Percentiles rank a stretch among this genome's conserved stretches.
phyloP scores from a whole-genome alignment of 2,113 vertebrate species.

The Peromyscus maniculatus region DNA sequence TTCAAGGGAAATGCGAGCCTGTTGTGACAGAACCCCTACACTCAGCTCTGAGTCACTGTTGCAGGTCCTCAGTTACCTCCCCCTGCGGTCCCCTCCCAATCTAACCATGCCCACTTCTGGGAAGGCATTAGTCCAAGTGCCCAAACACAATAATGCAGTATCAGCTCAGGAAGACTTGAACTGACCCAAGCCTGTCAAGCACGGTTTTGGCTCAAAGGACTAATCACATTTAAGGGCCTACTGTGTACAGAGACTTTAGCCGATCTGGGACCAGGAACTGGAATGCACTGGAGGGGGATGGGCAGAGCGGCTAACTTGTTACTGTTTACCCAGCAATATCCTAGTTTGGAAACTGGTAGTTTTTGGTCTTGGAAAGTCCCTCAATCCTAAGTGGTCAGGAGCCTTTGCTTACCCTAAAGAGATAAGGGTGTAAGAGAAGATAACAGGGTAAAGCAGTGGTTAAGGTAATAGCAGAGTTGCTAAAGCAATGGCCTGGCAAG shows the following conservation, averaged over 20 bases:
- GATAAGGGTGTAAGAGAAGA: not conserved
- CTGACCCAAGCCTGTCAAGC: not conserved
- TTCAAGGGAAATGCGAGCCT: conserved; percentile 7
- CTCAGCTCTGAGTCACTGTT: conserved; percentile 56
- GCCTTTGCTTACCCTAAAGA: not conserved
- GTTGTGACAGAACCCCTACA: conserved; percentile 57
- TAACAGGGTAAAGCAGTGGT: not conserved
- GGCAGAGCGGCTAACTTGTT: too few relatives aligned
- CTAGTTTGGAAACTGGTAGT: not conserved
- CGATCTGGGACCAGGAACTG: not conserved
- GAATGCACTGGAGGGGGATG: not conserved
- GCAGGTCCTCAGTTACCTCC: not conserved
- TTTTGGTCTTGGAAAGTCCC: not conserved
- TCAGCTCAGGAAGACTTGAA: not conserved
- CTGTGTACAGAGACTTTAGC: not conserved
- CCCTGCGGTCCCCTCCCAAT: not conserved
- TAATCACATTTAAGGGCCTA: not conserved
- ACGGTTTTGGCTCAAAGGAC: not conserved
- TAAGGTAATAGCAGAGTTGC: not conserved
- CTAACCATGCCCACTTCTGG: conserved; percentile 38
- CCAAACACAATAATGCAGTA: not conserved
- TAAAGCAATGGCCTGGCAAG: not conserved
- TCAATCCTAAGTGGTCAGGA: not conserved
- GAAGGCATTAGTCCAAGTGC: not conserved
- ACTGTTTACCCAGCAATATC: fast-evolving